These are phyloP conservation scores for Clepsis dumicolana DNA, from an alignment of 2,888 invertebrate genomes.

Conservation along the genomic window DNA sequence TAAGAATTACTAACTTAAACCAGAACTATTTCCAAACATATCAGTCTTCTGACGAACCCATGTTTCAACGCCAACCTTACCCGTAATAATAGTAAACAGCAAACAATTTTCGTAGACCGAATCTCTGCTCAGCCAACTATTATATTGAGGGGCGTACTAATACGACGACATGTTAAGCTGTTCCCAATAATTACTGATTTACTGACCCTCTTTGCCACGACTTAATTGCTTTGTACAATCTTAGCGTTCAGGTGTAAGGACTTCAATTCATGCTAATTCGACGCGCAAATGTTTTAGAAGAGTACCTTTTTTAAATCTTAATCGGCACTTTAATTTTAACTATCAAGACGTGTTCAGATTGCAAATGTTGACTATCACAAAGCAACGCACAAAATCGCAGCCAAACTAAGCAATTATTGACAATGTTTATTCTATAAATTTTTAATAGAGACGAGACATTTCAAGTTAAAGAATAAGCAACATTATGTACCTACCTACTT, in stretches of 20 bases:
- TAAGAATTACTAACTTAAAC: background rate
- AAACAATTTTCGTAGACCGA: slow-evolving; percentile 1
- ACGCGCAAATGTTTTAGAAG: background rate
- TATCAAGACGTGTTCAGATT: too few relatives aligned
- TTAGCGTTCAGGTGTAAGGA: slow-evolving; percentile 9
- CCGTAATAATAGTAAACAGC: background rate
- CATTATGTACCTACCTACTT: too few relatives aligned
- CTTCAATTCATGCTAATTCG: background rate
- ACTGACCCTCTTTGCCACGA: slow-evolving; percentile 50
- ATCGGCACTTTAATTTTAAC: too few relatives aligned
- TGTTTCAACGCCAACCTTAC: background rate
- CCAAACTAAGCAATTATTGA: too few relatives aligned
- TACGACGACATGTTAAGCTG: slow-evolving; percentile 9
- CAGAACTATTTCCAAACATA: background rate
- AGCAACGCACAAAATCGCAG: too few relatives aligned
- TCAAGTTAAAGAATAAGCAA: background rate
- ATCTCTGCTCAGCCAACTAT: slow-evolving; percentile 10
- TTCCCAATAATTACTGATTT: slow-evolving; percentile 58
- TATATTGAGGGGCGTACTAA: slow-evolving; percentile 2
- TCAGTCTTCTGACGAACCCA: background rate
- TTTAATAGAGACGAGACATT: too few relatives aligned
- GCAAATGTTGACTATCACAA: too few relatives aligned
- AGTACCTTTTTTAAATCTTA: too few relatives aligned
- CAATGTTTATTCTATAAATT: too few relatives aligned
- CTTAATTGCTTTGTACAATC: slow-evolving; percentile 54